Evolutionary conservation across 2,113 vertebrate species (phyloP).

Genomic region (Callionymus lyra): DNA sequence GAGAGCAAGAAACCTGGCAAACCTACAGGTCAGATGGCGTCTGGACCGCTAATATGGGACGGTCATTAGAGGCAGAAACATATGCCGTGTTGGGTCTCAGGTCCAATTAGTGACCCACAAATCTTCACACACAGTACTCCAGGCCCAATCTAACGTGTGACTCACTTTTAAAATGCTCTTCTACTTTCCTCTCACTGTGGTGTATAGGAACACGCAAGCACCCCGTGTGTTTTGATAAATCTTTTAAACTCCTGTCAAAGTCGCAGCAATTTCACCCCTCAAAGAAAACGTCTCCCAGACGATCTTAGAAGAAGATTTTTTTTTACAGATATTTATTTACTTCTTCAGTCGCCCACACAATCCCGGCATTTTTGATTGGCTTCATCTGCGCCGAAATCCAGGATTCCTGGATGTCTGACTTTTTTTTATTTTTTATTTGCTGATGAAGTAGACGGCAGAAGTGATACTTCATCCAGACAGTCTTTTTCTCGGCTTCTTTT

Average conservation of each 20-base stretch:
- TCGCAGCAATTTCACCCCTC: constrained; percentile 34
- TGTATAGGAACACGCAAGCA: constrained; percentile 15
- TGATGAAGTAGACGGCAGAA: constrained; percentile 45
- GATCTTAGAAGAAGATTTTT: constrained; percentile 40
- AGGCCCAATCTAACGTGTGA: no score
- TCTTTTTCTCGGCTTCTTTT: constrained; percentile 18
- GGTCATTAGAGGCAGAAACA: constrained; percentile 59
- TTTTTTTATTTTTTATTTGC: constrained; percentile 51
- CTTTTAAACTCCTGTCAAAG: constrained; percentile 61
- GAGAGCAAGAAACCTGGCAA: constrained; percentile 35
- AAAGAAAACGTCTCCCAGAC: constrained; percentile 41
- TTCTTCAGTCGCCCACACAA: constrained; percentile 37
- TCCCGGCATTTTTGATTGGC: constrained; percentile 51
- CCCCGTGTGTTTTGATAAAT: constrained; percentile 35
- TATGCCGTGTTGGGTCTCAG: constrained; percentile 43
- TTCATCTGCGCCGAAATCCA: constrained; percentile 43
- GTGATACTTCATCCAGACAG: constrained; percentile 29
- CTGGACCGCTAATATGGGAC: constrained; percentile 22
- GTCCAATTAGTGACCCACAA: constrained; percentile 55
- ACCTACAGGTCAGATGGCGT: constrained; percentile 40
- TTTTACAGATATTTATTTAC: constrained; percentile 49
- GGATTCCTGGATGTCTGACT: constrained; percentile 42
- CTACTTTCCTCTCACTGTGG: no score
- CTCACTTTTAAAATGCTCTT: no score
- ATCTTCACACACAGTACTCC: constrained; percentile 1